phyloP scores from a whole-genome alignment of 1,140 invertebrate species.

The Heliconius hermathena region DNA sequence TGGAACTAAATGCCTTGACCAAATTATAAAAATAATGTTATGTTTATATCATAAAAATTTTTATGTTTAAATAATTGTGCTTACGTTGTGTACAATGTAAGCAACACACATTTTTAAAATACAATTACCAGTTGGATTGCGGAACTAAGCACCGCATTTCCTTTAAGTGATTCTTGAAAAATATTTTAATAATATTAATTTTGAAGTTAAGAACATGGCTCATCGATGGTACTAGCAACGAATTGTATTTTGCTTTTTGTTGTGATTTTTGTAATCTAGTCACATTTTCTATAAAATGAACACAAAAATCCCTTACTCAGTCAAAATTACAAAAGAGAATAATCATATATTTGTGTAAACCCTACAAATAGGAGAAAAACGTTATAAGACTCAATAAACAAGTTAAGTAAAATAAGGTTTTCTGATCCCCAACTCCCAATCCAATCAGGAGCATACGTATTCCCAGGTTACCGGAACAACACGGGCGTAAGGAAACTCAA shows the following conservation, averaged over 20 bases:
- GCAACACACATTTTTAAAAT: too few species aligned
- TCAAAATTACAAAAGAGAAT: conserved; percentile 6
- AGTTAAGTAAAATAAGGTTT: conserved; percentile 48
- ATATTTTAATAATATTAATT: too few species aligned
- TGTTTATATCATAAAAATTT: not conserved
- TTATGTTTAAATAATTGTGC: not conserved
- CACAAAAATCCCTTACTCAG: not conserved
- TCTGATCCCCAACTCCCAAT: conserved; percentile 54
- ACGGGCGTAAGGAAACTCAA: conserved; percentile 32
- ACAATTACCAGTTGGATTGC: too few species aligned
- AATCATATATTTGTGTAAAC: not conserved
- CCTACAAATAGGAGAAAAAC: conserved; percentile 20
- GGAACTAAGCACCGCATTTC: too few species aligned
- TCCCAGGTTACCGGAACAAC: conserved; percentile 49
- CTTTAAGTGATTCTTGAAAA: too few species aligned
- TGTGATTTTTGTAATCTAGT: too few species aligned
- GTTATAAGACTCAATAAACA: conserved; percentile 37
- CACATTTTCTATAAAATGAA: not conserved
- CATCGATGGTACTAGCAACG: too few species aligned
- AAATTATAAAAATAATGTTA: not conserved
- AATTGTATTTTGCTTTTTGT: too few species aligned
- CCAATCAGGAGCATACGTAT: conserved; percentile 52
- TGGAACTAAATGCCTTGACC: not conserved
- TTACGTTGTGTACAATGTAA: not conserved
- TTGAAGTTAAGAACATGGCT: too few species aligned